Base-by-base conservation (phyloP, 2,888 invertebrate species). In the Drosophila prostipennis region DNA sequence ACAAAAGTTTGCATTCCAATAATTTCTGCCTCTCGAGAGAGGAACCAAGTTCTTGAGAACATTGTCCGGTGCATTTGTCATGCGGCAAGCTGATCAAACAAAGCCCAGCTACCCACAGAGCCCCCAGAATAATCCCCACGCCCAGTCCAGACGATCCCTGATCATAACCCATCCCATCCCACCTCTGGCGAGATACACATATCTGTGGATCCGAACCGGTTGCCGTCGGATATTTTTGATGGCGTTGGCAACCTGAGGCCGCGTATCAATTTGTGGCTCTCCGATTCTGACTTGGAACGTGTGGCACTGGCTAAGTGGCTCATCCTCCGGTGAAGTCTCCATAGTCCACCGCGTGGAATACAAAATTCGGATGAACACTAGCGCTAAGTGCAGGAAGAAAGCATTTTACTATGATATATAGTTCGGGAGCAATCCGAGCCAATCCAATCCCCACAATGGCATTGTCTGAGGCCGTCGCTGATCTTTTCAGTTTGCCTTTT, bases 321-420 rank as follows among this genome's bases (percentile, higher is more conserved):
- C 80, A 85, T 82, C 85, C 85, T 68, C 67, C 69, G 69, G 29
- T 60, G 56, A 72, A 72, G 60, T 73, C 56, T 49, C 65, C 29
- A 29, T 29, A 6, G 5, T 6, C 26, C 26, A 6, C 26, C 49
- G 45, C 43, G 51, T 46, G 55, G 65, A 64, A 65, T 46, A 29
- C 23, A 37, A 32, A 40, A 49, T 64, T 54, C n/a, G 56, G 59
- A 68, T 60, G 67, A 72, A 71, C 73, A 71, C 74, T 64, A 76
- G 59, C 70, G 52, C 70, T 81, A 85, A 85, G 76, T 74, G 85
- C 85, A 86, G 85, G 85, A 86, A 82, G 87, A 85, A 79, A 80
- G 80, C 82, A 79, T 86, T 86, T 46, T 87, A 87, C 77, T 48
- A 58, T 63, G 59, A 58, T 48, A 58, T 63, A 58, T 58, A 6